Evolutionary conservation across 2,113 vertebrate species (phyloP).

Genomic region (Eudorcas thomsonii): DNA sequence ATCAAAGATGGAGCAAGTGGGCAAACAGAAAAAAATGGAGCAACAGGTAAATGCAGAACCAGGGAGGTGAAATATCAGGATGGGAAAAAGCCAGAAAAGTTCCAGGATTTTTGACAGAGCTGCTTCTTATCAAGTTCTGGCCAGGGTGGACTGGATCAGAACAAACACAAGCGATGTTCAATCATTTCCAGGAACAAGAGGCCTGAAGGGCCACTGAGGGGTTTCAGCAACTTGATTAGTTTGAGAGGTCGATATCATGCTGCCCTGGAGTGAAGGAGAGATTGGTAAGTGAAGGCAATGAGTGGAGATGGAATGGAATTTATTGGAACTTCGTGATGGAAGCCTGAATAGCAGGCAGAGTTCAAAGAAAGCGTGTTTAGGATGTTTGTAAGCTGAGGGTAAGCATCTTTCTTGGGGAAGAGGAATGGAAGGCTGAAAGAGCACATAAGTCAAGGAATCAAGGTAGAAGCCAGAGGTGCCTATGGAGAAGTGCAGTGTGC

Average conservation of each 20-base stretch:
- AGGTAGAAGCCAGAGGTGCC: not conserved
- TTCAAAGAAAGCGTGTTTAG: not conserved
- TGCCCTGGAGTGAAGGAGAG: not conserved
- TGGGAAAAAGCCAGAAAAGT: not conserved
- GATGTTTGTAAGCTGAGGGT: not conserved
- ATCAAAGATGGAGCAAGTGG: conserved; percentile 2
- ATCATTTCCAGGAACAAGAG: not conserved
- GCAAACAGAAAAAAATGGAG: not conserved
- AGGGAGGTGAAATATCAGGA: not conserved
- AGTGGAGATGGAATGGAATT: not conserved
- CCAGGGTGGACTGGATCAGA: not conserved
- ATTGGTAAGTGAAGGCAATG: not conserved
- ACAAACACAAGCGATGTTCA: not conserved
- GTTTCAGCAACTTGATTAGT: not conserved
- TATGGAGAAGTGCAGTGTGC: not conserved
- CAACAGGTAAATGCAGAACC: not conserved
- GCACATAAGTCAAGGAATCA: not conserved
- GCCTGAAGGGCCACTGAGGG: not conserved
- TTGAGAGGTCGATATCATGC: not conserved
- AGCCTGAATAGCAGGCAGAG: not conserved
- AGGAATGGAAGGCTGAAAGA: not conserved
- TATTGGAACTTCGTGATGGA: not conserved
- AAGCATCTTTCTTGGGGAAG: not conserved
- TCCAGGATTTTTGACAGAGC: not conserved
- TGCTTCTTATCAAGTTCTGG: not conserved